Evolutionary conservation across 1,140 invertebrate genomes (phyloP), one percentile per base, ranked within the genome.

Genomic region (Drosophila erecta): DNA sequence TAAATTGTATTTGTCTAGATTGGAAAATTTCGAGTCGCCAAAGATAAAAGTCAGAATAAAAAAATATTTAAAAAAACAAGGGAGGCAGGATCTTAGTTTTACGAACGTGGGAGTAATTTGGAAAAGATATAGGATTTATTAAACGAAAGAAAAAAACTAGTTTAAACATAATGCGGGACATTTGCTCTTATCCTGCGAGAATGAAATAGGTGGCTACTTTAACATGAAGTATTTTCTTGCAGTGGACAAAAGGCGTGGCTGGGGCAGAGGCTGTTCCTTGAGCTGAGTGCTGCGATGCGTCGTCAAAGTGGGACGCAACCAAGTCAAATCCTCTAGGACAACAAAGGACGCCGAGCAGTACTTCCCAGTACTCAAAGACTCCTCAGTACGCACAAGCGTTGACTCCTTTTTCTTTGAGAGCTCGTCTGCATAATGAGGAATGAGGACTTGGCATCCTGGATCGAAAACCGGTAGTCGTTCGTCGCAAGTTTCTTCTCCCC

Each of bases 281-380:
- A 61, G 55, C 51, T 58, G 74, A 74, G 74, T 75, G 67, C 69
- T 62, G 59, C 17, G 40, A 54, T 44, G 64, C 46, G 54, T 81
- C 59, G 83, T 65, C 79, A 87, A 87, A 87, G 79, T 87, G 79
- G 87, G 87, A 90, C 46, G 87, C 59, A 78, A 90, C 87, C 87
- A 73, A 90, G 87, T 90, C 87, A 90, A 90, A 90, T 87, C 87
- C 51, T 74, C 60, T 40, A 50, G 71, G 24, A 69, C 24, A 74
- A 75, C 77, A 69, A 60, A 62, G 80, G 76, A 30, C 5, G 24
- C 47, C 47, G 47, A 50, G 27, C 47, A 17, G 47, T 27, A 33
- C 30, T 30, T 30, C 30, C 30, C 30, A 50, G 47, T 27, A 80
- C 72, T 70, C 78, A 38, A 65, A 64, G n/a, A 72, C 72, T 65